Percentiles rank a stretch among this genome's conserved stretches.
These are phyloP conservation scores for Drosophila pallidifrons DNA, from an alignment of 1,140 invertebrate species.

Conservation along the genomic window DNA sequence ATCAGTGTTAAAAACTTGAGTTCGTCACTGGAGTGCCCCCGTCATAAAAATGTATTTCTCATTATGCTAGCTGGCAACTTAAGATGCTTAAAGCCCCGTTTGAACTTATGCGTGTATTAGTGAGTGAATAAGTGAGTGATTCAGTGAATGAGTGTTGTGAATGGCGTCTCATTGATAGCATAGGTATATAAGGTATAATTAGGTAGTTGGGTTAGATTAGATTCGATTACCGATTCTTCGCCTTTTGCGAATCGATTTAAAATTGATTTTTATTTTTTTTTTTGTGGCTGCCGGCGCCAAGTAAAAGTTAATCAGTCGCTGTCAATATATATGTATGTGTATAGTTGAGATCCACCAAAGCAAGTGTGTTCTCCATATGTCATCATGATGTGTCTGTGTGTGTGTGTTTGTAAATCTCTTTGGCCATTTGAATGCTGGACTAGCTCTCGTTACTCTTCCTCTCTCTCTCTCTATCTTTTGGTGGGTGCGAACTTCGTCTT, in stretches of 20 bases:
- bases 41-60: constrained; percentile 24
- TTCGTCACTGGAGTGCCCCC: constrained; percentile 19
- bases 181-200: constrained; percentile 55
- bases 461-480: constrained; percentile 28
- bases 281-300: constrained; percentile 73
- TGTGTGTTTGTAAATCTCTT: constrained; percentile 36
- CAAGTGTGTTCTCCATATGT: constrained; percentile 25
- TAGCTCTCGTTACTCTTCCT: constrained; percentile 42
- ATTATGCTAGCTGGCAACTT: constrained; percentile 80
- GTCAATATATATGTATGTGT: constrained; percentile 19
- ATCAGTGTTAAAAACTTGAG: not conserved
- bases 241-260: constrained; percentile 32
- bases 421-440: constrained; percentile 72
- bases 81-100: constrained; percentile 79
- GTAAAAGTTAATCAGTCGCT: constrained; percentile 82
- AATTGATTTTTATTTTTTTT: constrained; percentile 52
- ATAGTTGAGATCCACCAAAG: constrained; percentile 35
- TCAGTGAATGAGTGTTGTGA: constrained; percentile 60
- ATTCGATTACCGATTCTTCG: constrained; percentile 43
- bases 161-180: constrained; percentile 63
- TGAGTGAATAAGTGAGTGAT: constrained; percentile 61
- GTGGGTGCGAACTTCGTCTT: constrained; percentile 36
- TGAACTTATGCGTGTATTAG: constrained; percentile 78
- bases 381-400: constrained; percentile 36
- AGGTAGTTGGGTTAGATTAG: constrained; percentile 77